These are phyloP conservation scores for Candidula unifasciata DNA, from an alignment of 2,888 invertebrate species.

Conservation along the genomic window DNA sequence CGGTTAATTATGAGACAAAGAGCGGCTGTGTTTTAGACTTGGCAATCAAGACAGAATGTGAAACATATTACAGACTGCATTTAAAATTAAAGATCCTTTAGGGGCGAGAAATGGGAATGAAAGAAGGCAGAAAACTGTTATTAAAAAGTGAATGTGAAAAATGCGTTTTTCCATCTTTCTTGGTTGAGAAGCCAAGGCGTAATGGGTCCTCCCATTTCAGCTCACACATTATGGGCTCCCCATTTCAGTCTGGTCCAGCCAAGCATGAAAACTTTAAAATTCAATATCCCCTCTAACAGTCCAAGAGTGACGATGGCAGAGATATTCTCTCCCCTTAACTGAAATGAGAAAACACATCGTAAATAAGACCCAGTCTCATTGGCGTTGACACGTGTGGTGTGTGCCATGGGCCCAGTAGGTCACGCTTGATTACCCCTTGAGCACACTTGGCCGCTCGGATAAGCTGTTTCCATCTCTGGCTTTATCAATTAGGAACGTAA, in stretches of 20 bases:
- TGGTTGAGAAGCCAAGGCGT: constrained; percentile 38
- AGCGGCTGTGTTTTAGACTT: background rate
- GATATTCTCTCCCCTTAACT: constrained; percentile 40
- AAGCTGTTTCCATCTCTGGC: constrained; percentile 49
- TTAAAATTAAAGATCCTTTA: background rate
- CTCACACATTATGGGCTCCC: constrained; percentile 44
- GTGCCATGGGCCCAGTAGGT: constrained; percentile 24
- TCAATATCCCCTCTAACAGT: constrained; percentile 47
- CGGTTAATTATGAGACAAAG: background rate
- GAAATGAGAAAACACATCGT: constrained; percentile 50
- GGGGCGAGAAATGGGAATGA: constrained; percentile 15
- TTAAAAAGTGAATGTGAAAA: constrained; percentile 54
- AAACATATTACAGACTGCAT: constrained; percentile 4
- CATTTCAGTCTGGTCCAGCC: constrained; percentile 20
- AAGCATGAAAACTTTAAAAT: constrained; percentile 52
- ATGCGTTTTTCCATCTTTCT: constrained; percentile 47
- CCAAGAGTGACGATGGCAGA: constrained; percentile 35
- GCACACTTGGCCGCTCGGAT: constrained; percentile 46
- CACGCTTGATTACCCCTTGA: constrained; percentile 45
- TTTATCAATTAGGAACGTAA: constrained; percentile 47
- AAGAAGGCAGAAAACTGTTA: constrained; percentile 37
- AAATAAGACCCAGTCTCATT: constrained; percentile 46
- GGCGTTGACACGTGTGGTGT: constrained; percentile 49
- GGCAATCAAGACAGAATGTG: background rate
- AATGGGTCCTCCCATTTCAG: constrained; percentile 47